Evolutionary conservation across 2,797 vertebrate genomes (phyloP).

Genomic region (Xyrichtys novacula): DNA sequence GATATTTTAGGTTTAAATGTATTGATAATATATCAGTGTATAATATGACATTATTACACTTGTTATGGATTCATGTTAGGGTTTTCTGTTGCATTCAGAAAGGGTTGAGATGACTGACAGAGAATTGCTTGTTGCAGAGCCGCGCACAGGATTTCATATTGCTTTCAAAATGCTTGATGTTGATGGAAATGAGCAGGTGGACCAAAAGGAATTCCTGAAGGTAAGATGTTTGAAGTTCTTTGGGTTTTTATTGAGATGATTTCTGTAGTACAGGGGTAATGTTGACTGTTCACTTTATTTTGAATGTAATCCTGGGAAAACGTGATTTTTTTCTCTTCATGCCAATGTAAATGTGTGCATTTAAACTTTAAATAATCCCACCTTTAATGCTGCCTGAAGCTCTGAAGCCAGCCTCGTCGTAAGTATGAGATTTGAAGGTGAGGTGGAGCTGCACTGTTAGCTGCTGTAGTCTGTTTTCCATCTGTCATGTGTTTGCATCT

Average conservation of each 20-base stretch:
- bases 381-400: constrained; percentile 71
- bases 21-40: too few species aligned
- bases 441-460: constrained; percentile 45
- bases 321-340: constrained; percentile 11
- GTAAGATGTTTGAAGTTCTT: constrained; percentile 74
- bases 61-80: not conserved
- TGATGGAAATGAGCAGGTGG: constrained; percentile 97
- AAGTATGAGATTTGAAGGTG: constrained; percentile 73
- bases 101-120: constrained; percentile 1
- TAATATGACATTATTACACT: too few species aligned
- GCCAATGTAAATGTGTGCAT: constrained; percentile 21
- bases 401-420: constrained; percentile 47
- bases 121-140: constrained; percentile 88
- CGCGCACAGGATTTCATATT: constrained; percentile 93
- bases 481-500: constrained; percentile 56
- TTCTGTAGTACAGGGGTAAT: not conserved
- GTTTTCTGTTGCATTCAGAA: not conserved
- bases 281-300: not conserved
- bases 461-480: constrained; percentile 17
- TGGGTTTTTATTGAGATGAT: not conserved
- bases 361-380: constrained; percentile 53
- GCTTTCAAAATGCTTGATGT: constrained; percentile 98
- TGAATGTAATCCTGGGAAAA: not conserved
- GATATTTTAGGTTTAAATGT: too few species aligned
- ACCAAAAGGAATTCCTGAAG: constrained; percentile 96